A percentile compares a stretch with the other conserved stretches of the same genome.
Conservation (phyloP, 1,140 invertebrate genomes). For the Stegodyphus dumicola region DNA sequence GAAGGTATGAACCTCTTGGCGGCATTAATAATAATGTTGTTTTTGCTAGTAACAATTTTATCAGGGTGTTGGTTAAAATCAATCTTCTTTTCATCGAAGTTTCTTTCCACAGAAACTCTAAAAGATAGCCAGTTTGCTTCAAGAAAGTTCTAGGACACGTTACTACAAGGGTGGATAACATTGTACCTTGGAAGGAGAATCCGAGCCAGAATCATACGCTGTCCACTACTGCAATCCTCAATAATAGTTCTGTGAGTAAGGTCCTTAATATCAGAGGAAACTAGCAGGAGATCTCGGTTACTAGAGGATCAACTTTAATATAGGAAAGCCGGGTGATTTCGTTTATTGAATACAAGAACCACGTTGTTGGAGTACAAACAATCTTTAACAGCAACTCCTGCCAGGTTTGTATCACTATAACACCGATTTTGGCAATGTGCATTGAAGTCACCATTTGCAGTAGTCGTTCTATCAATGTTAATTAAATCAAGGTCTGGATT, state of each 20-base stretch:
- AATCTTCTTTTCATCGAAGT: neutral
- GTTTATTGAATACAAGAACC: neutral
- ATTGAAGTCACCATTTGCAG: conserved; percentile 1
- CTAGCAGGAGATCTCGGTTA: neutral
- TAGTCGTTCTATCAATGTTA: neutral
- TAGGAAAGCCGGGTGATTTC: neutral
- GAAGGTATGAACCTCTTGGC: neutral
- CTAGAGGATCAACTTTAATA: neutral
- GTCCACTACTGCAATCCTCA: neutral
- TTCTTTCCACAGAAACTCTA: neutral
- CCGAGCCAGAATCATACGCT: neutral
- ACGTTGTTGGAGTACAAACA: neutral
- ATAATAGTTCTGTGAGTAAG: too few species aligned
- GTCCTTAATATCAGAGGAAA: neutral
- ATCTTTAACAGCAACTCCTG: neutral
- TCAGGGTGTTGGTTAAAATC: too few species aligned
- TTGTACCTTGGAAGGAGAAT: neutral
- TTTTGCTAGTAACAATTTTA: neutral
- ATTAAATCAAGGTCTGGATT: neutral
- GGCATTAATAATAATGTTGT: neutral
- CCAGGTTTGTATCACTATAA: neutral
- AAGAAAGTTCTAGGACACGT: neutral
- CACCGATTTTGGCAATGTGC: neutral
- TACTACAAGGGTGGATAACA: neutral
- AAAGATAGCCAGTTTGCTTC: neutral